Evolutionary conservation across 1,140 invertebrate genomes (phyloP), one percentile per base, ranked within the genome.

Genomic region (Oscheius sp.): DNA sequence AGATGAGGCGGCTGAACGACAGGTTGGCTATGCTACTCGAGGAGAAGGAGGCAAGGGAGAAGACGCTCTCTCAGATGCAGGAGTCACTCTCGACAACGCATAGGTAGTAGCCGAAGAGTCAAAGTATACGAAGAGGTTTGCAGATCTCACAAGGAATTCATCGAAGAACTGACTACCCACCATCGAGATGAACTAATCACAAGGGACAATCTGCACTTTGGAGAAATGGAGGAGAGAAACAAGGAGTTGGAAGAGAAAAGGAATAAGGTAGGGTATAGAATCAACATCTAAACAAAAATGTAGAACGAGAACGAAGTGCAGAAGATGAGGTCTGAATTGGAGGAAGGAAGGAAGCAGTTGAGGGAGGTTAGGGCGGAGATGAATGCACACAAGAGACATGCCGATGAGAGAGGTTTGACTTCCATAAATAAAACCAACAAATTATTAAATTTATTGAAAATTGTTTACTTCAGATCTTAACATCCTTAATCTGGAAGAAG

Each of bases 81-180:
- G 49, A 55, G 7, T 20, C 15, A 7, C 15, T 55, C 49, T 20
- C 49, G 7, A 55, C 7, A 15, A 15, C 28, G 4, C 49, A 55
- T 26, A 55, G 49, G 49, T 55, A 23, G 38, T 10, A 42, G 38
- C n/a, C n/a, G n/a, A n/a, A 42, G 38, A 42, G 38, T 42, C 49
- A 13, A 26, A 4, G 4, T 55, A 55, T 55, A 13, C 49, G 35
- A 15, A 38, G 3, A n/a, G 38, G 34, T 3, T 31, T 73, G 3
- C 70, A 73, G 70, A 65, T 52, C 62, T 13, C 70, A 73, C 23
- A 73, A 73, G 28, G 23, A 45, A 31, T 73, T 73, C 20, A 64
- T 73, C 23, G 70, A 73, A 35, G 70, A 73, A 20, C 29, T 73
- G 42, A 64, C 42, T 32, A 36, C 34, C 29, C 29, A 63, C 4